Evolutionary conservation across 2,797 vertebrate species (phyloP), one percentile per base, ranked within the genome.

Genomic region (Poecile montanus): DNA sequence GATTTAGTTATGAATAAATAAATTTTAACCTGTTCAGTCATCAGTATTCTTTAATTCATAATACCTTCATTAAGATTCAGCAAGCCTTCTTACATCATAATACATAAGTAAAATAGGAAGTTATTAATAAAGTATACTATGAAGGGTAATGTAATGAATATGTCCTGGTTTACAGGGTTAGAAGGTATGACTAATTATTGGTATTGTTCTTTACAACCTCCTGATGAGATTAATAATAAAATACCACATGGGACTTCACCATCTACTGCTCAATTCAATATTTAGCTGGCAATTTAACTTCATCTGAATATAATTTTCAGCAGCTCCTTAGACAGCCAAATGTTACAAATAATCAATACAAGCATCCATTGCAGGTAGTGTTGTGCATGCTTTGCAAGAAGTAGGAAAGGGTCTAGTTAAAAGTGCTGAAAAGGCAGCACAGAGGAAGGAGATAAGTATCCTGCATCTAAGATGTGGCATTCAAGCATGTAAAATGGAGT

Each of bases 151-250:
- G 78, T 42, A 91, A 68, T 45, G 67, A 93, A 71, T 58, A 94
- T 56, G 63, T 66, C 84, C 67, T 87, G 36, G 51, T 93, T 94
- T 92, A 70, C 4, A 11, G 74, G 85, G 76, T 87, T 92, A 85
- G 80, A 91, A 95, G 56, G 25, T 80, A 71, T 88, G 74, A 92
- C 79, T 94, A 94, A 94, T 95, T 94, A 93, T 83, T 88, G 18
- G 16, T 53, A 91, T 93, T 94, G 74, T 93, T 91, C 78, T 94
- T 95, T 93, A 95, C 65, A 92, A 77, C 63, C 76, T 92, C 72
- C 53, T 88, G 91, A 85, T 92, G 50, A 87, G 84, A 95, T 85
- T 93, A 92, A 90, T 85, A 90, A 94, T 53, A 94, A 91, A 97
- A 93, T 91, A 93, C 32, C 50, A 92, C 67, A 85, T 76, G 68